Evolutionary conservation across 1,140 invertebrate species (phyloP), one percentile per base, ranked within the genome.

Genomic region (Macrobrachium rosenbergii): DNA sequence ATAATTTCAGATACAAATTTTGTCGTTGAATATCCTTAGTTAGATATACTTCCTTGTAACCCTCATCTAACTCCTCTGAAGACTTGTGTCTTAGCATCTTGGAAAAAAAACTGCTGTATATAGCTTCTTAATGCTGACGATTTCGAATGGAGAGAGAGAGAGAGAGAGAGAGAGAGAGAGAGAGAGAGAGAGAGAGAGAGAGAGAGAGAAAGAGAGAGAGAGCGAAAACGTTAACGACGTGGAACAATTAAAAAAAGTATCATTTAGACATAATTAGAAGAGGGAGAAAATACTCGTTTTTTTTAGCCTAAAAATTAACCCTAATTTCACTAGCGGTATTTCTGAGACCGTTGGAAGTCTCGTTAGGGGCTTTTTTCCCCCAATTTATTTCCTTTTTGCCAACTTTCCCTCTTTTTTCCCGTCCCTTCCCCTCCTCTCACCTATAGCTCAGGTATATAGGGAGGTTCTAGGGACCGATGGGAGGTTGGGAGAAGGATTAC

Each of bases 181-280:
- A 77, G 75, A 80, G 77, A 80, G 59, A 63, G 77, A 80, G 59
- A 80, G 77, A 77, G 75, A 77, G 75, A 77, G 75, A 77, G 75
- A 77, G 75, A 78, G 78, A 82, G 17, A 73, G 81, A 82, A 16
- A 73, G 72, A 75, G 28, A 75, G 28, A 75, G 28, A 37, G 72
- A 75, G 28, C 43, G 72, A 75, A n/a, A 75, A 28, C 19, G 72
- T 17, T 37, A 37, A 52, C 17, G 72, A 78, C 7, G 23, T 11
- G 45, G n/a, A 76, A 76, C 19, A 37, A 45, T 19, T 10, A 43
- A 45, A 45, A 76, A 37, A 16, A 17, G 64, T 10, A 69, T 45
- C 72, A 75, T 45, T 17, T 19, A 28, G 72, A 75, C 17, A n/a
- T 37, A 52, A 75, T 19, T 14, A 75, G 23, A 16, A 75, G 28